Base-by-base conservation (phyloP, 2,797 vertebrate species). In the Acanthurus tractus region DNA sequence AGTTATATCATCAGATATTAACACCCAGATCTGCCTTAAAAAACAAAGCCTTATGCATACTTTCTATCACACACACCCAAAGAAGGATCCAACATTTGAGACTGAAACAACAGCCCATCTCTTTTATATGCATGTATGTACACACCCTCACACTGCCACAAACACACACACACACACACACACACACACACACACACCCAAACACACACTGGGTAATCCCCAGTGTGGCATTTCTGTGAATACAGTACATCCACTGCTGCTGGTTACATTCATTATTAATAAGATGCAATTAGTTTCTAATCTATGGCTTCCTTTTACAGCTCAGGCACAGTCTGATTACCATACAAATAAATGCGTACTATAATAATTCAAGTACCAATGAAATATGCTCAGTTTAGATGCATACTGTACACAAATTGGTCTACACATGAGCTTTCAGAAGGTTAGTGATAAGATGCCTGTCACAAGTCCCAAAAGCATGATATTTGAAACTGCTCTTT, bases 261-360 rank as follows among this genome's bases (percentile, higher is more conserved):
- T 65, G 61, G 50, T 76, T 53, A 22, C 59, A 76, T 89, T 63
- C 17, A 90, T 88, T 85, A 89, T 88, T 88, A 77, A 88, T 83
- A n/a, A 64, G 62, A 56, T 76, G 73, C 72, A 67, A 79, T 87
- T 81, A 67, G 44, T 46, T 77, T 79, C 45, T 76, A 79, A 84
- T 82, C 78, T 76, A 74, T 50, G 61, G 58, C 76, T 76, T 85
- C 69, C 49, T 71, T 73, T 77, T 61, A 46, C 45, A 71, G 70
- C 66, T 68, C 42, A 73, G 48, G 49, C 62, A 49, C 36, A 72
- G 49, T 29, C 18, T 52, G 56, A 66, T 63, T 44, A 78, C n/a
- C 42, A 53, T 22, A 76, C 44, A 54, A 56, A 63, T 15, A 25
- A 63, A 81, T 17, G 14, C 20, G 1, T 48, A 36, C 58, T 11